Conservation (phyloP, 2,888 invertebrate genomes). For the Stenurella melanura region DNA sequence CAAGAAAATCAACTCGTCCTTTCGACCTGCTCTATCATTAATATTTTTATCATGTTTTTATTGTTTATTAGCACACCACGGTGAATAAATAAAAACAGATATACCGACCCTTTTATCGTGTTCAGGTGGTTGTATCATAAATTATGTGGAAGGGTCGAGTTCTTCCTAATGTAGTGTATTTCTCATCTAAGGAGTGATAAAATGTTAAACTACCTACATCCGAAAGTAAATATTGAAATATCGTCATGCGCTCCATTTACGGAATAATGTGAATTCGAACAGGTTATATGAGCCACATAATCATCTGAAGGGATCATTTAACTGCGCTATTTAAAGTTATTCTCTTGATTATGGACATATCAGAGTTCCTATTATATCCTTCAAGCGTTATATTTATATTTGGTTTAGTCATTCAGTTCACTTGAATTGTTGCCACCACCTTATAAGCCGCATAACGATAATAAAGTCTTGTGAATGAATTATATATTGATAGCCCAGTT, state of each 20-base stretch:
- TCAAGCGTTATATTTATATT: not conserved
- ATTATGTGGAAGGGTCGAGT: slow-evolving; percentile 1
- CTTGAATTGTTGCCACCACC: not conserved
- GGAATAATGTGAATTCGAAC: not conserved
- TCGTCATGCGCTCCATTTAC: not conserved
- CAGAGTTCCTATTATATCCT: not conserved
- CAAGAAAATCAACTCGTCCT: not conserved
- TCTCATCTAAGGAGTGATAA: not conserved
- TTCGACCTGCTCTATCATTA: not conserved
- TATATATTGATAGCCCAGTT: no score
- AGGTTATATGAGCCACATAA: not conserved
- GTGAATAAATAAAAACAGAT: not conserved
- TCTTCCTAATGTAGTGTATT: not conserved
- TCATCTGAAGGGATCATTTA: not conserved
- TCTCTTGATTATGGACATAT: not conserved
- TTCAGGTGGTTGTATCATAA: slow-evolving; percentile 1
- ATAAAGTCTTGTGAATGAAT: no score
- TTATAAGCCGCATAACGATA: not conserved
- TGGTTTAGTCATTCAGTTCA: not conserved
- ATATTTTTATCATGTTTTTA: not conserved
- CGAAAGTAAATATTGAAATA: not conserved
- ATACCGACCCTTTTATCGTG: slow-evolving; percentile 7
- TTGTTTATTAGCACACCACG: not conserved
- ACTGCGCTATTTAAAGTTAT: not conserved
- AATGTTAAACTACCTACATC: slow-evolving; percentile 1